Evolutionary conservation across 2,888 invertebrate species (phyloP).

Genomic region (Lucinisca nassula): DNA sequence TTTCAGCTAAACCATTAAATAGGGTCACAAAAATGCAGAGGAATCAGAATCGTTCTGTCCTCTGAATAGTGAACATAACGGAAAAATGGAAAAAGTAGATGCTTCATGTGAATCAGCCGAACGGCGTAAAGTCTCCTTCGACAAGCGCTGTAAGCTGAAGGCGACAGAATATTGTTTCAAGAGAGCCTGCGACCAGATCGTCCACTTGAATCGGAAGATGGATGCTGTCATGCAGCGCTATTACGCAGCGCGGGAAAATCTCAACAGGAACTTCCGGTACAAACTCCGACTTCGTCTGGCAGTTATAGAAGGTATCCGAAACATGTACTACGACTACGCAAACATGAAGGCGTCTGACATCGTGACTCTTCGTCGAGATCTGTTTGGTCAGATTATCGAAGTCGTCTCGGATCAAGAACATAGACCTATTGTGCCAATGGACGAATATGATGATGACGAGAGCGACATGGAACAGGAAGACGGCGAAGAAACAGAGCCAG

Average conservation of each 20-base stretch:
- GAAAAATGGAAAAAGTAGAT: not conserved
- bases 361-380: slow-evolving; percentile 54
- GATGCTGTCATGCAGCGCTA: slow-evolving; percentile 58
- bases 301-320: slow-evolving; percentile 64
- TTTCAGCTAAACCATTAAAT: too few relatives aligned
- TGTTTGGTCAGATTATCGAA: slow-evolving; percentile 67
- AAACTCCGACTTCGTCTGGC: slow-evolving; percentile 66
- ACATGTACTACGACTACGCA: slow-evolving; percentile 70
- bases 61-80: not conserved
- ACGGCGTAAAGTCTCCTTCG: slow-evolving; percentile 34
- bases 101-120: not conserved
- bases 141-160: slow-evolving; percentile 47
- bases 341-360: slow-evolving; percentile 63
- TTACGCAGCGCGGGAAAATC: slow-evolving; percentile 37
- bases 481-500: not conserved
- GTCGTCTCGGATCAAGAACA: slow-evolving; percentile 47
- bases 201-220: slow-evolving; percentile 57
- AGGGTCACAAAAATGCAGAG: not conserved
- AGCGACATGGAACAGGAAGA: not conserved
- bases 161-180: slow-evolving; percentile 53
- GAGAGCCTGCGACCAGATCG: slow-evolving; percentile 67
- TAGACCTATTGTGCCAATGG: slow-evolving; percentile 8
- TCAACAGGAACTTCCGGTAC: slow-evolving; percentile 66
- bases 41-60: not conserved
- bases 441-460: not conserved